Conservation (phyloP, 2,888 invertebrate genomes). For the Netelia inedita region DNA sequence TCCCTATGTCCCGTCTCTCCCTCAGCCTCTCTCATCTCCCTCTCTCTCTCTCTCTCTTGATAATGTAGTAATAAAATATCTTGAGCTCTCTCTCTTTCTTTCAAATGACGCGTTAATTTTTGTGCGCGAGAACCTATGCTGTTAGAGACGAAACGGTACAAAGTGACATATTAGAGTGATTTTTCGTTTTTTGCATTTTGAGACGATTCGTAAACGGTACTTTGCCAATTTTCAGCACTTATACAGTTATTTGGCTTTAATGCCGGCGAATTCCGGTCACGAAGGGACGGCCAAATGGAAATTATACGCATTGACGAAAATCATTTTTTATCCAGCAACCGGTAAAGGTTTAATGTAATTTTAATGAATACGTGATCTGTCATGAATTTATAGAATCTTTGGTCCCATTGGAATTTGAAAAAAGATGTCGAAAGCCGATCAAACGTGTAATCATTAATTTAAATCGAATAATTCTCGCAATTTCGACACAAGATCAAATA, state of each 20-base stretch:
- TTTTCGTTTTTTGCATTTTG: background rate
- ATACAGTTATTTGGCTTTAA: background rate
- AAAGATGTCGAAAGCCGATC: no score
- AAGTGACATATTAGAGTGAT: constrained; percentile 42
- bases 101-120: constrained; percentile 30
- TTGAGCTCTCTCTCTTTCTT: constrained; percentile 4
- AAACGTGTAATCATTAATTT: no score
- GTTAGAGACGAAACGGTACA: background rate
- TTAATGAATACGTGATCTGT: constrained; percentile 17
- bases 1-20: constrained; percentile 33
- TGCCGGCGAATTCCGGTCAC: background rate
- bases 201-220: background rate
- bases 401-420: background rate
- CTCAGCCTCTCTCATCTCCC: constrained; percentile 24
- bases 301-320: constrained; percentile 26
- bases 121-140: constrained; percentile 25
- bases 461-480: no score
- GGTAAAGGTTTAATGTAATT: constrained; percentile 31
- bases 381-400: background rate
- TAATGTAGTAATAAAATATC: constrained; percentile 58
- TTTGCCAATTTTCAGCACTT: constrained; percentile 18
- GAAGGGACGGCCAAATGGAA: background rate
- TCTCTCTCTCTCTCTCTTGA: constrained; percentile 40
- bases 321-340: constrained; percentile 26
- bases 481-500: no score